Evolutionary conservation across 2,797 vertebrate species (phyloP).

Genomic region (Aulostomus chinensis): DNA sequence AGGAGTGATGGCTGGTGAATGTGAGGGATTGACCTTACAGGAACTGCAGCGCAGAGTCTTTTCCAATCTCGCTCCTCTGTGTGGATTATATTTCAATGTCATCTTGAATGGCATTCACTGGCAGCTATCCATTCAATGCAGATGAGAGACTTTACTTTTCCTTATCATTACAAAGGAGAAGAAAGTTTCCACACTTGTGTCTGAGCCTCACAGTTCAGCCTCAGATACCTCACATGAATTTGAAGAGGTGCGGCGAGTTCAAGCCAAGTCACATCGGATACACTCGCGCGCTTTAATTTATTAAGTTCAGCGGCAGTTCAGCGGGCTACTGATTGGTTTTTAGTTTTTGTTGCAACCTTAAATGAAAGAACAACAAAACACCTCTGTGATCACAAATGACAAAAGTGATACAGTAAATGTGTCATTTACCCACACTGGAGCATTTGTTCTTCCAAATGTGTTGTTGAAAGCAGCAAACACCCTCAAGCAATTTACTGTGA

Average conservation of each 20-base stretch:
- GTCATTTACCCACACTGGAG: no score
- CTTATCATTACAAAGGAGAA: slow-evolving; percentile 24
- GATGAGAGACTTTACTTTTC: slow-evolving; percentile 17
- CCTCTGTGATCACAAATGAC: no score
- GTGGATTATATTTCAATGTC: slow-evolving; percentile 45
- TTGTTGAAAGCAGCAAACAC: slow-evolving; percentile 27
- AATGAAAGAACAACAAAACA: no score
- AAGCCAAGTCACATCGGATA: slow-evolving; percentile 7
- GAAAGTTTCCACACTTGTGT: neutral
- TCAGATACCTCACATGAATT: no score
- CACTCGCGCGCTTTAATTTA: no score
- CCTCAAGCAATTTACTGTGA: slow-evolving; percentile 31
- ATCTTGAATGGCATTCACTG: slow-evolving; percentile 29
- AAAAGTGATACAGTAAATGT: no score
- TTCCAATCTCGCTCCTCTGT: slow-evolving; percentile 39
- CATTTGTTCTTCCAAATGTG: slow-evolving; percentile 29
- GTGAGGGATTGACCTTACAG: slow-evolving; percentile 50
- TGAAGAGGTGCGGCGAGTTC: no score
- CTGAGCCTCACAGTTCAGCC: no score
- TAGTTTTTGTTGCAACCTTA: neutral
- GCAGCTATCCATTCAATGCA: slow-evolving; percentile 35
- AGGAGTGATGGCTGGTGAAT: no score
- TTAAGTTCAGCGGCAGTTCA: slow-evolving; percentile 1
- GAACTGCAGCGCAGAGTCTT: slow-evolving; percentile 37
- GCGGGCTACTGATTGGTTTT: slow-evolving; percentile 18